Evolutionary conservation across 1,140 invertebrate species (phyloP).

Genomic region (Eumaeus atala): DNA sequence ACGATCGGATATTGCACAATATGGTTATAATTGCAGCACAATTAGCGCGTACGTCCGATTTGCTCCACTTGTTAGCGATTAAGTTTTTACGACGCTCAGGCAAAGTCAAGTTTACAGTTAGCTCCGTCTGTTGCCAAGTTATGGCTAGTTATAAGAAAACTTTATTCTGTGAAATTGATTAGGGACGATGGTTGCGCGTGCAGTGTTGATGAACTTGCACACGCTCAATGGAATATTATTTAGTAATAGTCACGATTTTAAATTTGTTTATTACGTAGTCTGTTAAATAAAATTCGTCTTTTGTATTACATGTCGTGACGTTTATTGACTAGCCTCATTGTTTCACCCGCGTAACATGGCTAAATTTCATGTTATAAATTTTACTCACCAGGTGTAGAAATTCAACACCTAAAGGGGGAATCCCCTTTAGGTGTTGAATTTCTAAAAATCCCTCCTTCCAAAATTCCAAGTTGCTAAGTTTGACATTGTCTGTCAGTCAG

Average conservation of each 20-base stretch:
- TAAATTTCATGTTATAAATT: too few species aligned
- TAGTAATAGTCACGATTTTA: not conserved
- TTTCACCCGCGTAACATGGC: too few species aligned
- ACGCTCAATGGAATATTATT: not conserved
- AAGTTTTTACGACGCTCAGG: constrained; percentile 56
- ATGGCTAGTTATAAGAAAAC: constrained; percentile 42
- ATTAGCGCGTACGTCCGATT: constrained; percentile 61
- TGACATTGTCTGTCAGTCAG: too few species aligned
- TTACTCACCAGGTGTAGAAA: too few species aligned
- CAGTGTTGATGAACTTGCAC: constrained; percentile 22
- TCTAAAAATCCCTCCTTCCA: too few species aligned
- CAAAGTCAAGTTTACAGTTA: constrained; percentile 65
- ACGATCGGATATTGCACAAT: constrained; percentile 61
- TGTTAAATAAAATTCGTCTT: not conserved
- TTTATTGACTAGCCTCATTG: too few species aligned
- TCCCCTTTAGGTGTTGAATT: too few species aligned
- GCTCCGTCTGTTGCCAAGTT: constrained; percentile 47
- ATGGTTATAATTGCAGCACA: constrained; percentile 56
- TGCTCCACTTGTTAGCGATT: constrained; percentile 69
- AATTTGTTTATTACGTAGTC: not conserved
- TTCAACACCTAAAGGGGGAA: too few species aligned
- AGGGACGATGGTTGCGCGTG: constrained; percentile 26
- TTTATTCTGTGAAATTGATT: constrained; percentile 49
- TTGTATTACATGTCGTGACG: not conserved
- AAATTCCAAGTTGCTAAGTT: too few species aligned